Conservation (phyloP, 2,888 invertebrate genomes). For the Tetragonula carbonaria region DNA sequence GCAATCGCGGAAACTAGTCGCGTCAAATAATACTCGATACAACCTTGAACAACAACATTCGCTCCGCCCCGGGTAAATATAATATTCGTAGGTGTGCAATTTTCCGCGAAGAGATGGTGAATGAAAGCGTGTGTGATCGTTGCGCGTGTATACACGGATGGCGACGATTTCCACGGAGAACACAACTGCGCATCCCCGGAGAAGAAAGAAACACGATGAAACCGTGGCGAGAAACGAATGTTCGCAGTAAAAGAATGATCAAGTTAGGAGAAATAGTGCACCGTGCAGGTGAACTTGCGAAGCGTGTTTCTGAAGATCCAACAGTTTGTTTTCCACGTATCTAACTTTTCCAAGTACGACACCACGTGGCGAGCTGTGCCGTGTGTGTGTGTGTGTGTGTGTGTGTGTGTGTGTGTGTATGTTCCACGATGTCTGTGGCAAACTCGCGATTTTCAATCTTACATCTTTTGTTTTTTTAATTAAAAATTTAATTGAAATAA, state of each 20-base stretch:
- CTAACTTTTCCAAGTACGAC: constrained; percentile 20
- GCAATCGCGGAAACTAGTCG: not conserved
- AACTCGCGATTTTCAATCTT: constrained; percentile 29
- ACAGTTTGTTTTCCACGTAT: constrained; percentile 17
- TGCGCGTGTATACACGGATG: not conserved
- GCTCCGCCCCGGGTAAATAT: not conserved
- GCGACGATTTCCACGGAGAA: not conserved
- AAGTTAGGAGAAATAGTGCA: constrained; percentile 36
- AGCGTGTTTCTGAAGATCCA: constrained; percentile 14
- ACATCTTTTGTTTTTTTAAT: not conserved
- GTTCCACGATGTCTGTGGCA: not conserved
- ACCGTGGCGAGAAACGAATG: constrained; percentile 21
- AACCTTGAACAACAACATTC: constrained; percentile 3
- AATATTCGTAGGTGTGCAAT: not conserved
- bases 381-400: constrained; percentile 2
- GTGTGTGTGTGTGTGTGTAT: not conserved
- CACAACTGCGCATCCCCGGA: not conserved
- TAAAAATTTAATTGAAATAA: too few species aligned
- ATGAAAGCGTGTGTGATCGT: not conserved
- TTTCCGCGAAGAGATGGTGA: not conserved
- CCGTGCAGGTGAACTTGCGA: constrained; percentile 18
- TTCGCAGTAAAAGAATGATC: constrained; percentile 27
- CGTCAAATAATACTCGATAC: constrained; percentile 5
- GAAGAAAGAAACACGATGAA: not conserved
- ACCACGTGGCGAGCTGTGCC: not conserved